These are phyloP conservation scores for Gymnorhina tibicen DNA, from an alignment of 2,113 vertebrate species.

Conservation along the genomic window DNA sequence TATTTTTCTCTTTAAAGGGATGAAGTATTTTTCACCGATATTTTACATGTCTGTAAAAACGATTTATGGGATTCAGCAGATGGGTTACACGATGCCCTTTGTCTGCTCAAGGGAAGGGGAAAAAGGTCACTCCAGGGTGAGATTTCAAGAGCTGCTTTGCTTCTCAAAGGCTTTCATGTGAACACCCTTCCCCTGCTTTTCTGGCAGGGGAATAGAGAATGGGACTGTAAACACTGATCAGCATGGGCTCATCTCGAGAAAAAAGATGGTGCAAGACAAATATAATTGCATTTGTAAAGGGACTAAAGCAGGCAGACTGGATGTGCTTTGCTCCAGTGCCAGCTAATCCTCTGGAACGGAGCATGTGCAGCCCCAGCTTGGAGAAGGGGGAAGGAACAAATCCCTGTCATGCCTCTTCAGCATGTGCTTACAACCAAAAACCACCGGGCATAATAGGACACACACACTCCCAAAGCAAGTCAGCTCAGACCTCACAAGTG, in stretches of 20 bases:
- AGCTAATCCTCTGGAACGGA: not conserved
- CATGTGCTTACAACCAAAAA: not conserved
- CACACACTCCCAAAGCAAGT: not conserved
- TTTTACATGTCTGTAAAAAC: slow-evolving; percentile 37
- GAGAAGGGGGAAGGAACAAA: not conserved
- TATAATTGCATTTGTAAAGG: slow-evolving; percentile 41
- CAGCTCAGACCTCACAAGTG: not conserved
- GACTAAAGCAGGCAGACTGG: not conserved
- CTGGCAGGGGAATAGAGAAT: not conserved
- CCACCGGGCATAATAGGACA: not conserved
- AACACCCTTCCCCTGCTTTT: not conserved
- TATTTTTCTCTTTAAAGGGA: slow-evolving; percentile 60
- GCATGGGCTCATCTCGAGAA: not conserved
- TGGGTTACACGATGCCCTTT: not conserved
- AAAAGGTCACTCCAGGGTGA: not conserved
- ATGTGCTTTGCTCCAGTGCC: not conserved
- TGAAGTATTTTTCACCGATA: slow-evolving; percentile 30
- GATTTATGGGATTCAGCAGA: slow-evolving; percentile 37
- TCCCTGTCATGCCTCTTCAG: not conserved
- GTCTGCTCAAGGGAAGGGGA: not conserved
- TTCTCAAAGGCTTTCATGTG: slow-evolving; percentile 10
- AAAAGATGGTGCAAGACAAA: slow-evolving; percentile 41
- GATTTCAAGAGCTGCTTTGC: not conserved
- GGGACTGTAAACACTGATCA: slow-evolving; percentile 26
- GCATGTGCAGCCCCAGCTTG: not conserved